Conservation (phyloP, 2,797 vertebrate species). For the Caiman crocodilus region DNA sequence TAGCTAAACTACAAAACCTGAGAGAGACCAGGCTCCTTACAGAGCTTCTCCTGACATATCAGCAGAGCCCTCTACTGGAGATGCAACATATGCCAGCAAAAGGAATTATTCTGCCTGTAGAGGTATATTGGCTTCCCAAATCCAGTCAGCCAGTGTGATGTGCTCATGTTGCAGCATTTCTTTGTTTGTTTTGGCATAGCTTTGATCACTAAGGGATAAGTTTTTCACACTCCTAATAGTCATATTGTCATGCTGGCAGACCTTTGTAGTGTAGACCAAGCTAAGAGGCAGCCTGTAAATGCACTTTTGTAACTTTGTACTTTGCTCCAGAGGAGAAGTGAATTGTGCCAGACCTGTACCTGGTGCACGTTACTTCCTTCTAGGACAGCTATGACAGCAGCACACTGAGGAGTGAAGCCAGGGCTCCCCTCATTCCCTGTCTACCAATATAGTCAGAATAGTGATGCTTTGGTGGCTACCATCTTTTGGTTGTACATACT, state of each 20-base stretch:
- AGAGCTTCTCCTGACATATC: not conserved
- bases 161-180: too few species aligned
- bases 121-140: not conserved
- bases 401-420: accelerated
- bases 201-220: too few species aligned
- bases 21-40: not conserved
- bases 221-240: too few species aligned
- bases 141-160: not conserved
- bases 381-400: accelerated
- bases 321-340: not conserved
- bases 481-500: not conserved
- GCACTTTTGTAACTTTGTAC: not conserved
- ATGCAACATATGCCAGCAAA: too few species aligned
- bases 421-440: not conserved
- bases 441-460: not conserved
- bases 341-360: not conserved
- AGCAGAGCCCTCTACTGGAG: too few species aligned
- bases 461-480: not conserved
- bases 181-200: too few species aligned
- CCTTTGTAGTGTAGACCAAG: too few species aligned
- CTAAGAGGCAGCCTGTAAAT: too few species aligned
- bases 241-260: too few species aligned
- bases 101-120: not conserved
- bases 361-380: not conserved
- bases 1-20: not conserved